Percentiles rank a stretch among this genome's conserved stretches.
Conservation (phyloP, 1,140 invertebrate genomes). For the Musca domestica region DNA sequence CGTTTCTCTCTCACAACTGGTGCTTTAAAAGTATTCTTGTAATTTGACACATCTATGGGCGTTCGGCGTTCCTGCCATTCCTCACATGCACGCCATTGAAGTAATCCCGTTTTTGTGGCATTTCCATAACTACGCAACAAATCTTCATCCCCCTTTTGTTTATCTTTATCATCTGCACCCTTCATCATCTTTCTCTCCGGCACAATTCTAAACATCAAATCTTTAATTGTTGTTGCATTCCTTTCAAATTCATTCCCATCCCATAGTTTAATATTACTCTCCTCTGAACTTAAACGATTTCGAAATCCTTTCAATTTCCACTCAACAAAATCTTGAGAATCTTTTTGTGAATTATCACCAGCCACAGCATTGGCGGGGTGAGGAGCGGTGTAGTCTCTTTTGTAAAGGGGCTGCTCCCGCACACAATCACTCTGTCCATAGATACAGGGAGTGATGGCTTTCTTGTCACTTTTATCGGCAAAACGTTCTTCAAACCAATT, state of each 20-base stretch:
- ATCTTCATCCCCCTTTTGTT: neutral
- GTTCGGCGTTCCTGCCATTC: neutral
- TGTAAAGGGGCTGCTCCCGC: neutral
- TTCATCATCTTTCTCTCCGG: neutral
- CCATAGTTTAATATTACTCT: neutral
- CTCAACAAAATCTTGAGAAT: neutral
- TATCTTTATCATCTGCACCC: neutral
- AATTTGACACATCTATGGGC: neutral
- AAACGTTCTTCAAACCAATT: conserved; percentile 26
- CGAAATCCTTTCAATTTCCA: conserved; percentile 2
- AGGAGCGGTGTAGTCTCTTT: neutral
- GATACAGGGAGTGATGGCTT: neutral
- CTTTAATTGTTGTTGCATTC: neutral
- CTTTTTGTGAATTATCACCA: neutral
- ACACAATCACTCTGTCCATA: neutral
- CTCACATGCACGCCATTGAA: neutral
- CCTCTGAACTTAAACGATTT: neutral
- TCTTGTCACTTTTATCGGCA: neutral
- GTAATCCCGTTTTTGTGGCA: neutral
- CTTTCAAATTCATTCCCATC: neutral
- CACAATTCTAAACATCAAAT: conserved; percentile 8
- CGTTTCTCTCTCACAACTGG: no score
- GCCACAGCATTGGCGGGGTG: neutral
- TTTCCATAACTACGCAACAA: conserved; percentile 12
- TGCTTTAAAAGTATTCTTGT: neutral